Conservation (phyloP, 2,888 invertebrate species). For the Troides aeacus region DNA sequence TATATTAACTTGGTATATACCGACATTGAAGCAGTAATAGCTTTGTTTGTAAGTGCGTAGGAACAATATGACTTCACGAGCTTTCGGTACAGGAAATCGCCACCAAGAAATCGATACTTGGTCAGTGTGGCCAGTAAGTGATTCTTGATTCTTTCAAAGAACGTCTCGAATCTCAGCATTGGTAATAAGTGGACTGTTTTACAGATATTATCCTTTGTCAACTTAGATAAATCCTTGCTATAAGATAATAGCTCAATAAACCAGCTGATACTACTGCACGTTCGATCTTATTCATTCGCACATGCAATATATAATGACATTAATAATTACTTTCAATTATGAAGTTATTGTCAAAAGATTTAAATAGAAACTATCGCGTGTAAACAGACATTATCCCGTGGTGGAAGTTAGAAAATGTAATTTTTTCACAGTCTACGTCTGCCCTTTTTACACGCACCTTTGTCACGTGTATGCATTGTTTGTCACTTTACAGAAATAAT, state of each 20-base stretch:
- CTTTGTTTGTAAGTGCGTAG: no score
- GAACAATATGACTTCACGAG: no score
- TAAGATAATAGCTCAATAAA: constrained; percentile 26
- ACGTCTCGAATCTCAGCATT: no score
- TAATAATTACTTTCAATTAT: constrained; percentile 67
- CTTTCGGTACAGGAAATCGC: no score
- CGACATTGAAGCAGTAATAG: no score
- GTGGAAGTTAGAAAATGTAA: constrained; percentile 70
- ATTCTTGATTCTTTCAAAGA: no score
- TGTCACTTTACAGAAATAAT: constrained; percentile 55
- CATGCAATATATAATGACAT: constrained; percentile 56
- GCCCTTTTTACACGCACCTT: constrained; percentile 67
- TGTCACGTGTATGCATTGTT: constrained; percentile 68
- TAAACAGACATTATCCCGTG: constrained; percentile 64
- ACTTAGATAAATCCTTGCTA: background rate
- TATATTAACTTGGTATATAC: no score
- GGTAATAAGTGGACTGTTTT: no score
- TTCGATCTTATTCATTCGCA: constrained; percentile 43
- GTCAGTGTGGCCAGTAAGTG: no score
- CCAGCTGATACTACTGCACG: constrained; percentile 28
- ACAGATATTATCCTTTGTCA: no score
- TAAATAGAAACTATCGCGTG: constrained; percentile 75
- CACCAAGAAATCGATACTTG: no score
- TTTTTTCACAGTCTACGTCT: constrained; percentile 41
- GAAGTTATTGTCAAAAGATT: constrained; percentile 71